A percentile compares a stretch with the other conserved stretches of the same genome.
phyloP scores from a whole-genome alignment of 1,140 invertebrate genomes.

The Polyergus mexicanus region DNA sequence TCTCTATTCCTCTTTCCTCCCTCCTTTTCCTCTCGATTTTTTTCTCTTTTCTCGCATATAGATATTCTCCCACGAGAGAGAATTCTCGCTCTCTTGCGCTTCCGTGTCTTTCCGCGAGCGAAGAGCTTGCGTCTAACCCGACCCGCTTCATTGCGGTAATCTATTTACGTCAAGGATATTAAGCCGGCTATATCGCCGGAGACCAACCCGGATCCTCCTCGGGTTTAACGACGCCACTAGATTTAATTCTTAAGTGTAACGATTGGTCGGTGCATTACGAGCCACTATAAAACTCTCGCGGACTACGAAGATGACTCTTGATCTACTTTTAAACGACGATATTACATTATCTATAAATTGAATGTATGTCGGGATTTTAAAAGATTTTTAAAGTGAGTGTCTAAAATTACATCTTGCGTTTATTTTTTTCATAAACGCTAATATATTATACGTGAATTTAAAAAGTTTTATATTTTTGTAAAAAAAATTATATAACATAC shows the following conservation, averaged over 20 bases:
- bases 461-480: conserved; percentile 10
- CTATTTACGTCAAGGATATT: conserved; percentile 75
- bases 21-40: background rate
- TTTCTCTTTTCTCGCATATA: conserved; percentile 21
- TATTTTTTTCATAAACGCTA: background rate
- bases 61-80: conserved; percentile 56
- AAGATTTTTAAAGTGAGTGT: background rate
- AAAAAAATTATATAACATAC: background rate
- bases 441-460: conserved; percentile 3
- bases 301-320: conserved; percentile 17
- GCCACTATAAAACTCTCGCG: conserved; percentile 40
- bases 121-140: conserved; percentile 67
- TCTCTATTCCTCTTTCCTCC: background rate
- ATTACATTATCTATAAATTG: conserved; percentile 33
- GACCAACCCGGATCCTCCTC: conserved; percentile 70
- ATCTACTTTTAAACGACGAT: conserved; percentile 53
- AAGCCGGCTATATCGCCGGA: conserved; percentile 68
- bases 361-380: conserved; percentile 33
- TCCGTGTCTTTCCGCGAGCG: conserved; percentile 44
- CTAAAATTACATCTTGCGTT: conserved; percentile 18
- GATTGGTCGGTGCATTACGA: conserved; percentile 57
- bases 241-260: conserved; percentile 72
- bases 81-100: conserved; percentile 39
- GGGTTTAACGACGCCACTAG: conserved; percentile 63
- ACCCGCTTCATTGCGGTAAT: conserved; percentile 68